Conservation (phyloP, 2,113 vertebrate species). For the Zingel zingel region DNA sequence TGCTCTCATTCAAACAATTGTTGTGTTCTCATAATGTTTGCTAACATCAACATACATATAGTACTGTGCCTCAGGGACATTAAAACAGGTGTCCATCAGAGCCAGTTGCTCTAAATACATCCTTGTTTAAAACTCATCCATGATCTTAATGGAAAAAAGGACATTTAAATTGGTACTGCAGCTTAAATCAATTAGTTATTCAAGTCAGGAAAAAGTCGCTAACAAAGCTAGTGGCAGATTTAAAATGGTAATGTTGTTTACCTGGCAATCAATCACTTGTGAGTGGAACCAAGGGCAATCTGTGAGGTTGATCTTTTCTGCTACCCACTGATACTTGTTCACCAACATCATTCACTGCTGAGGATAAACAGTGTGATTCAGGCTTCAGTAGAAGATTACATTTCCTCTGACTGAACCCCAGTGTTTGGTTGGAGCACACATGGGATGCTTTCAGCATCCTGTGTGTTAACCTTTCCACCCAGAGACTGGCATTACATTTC, state of each 20-base stretch:
- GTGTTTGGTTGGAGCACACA: constrained; percentile 38
- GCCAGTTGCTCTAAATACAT: constrained; percentile 11
- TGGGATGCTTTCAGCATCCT: constrained; percentile 21
- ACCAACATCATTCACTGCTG: constrained; percentile 56
- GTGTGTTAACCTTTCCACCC: constrained; percentile 28
- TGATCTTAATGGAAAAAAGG: constrained; percentile 25
- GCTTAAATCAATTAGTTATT: constrained; percentile 55
- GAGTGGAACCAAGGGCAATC: constrained; percentile 47
- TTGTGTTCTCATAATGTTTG: constrained; percentile 1
- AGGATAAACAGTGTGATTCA: constrained; percentile 41
- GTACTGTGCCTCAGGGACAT: not conserved
- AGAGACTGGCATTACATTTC: constrained; percentile 22
- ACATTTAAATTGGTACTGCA: constrained; percentile 27
- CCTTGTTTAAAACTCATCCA: constrained; percentile 38
- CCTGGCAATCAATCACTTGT: constrained; percentile 63
- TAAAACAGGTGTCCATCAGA: constrained; percentile 24
- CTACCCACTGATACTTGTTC: constrained; percentile 49
- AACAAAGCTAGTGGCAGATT: constrained; percentile 57
- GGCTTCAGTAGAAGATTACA: constrained; percentile 48
- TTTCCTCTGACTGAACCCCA: constrained; percentile 28
- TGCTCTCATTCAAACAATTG: constrained; percentile 1
- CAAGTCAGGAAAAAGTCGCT: constrained; percentile 46
- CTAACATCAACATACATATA: not conserved
- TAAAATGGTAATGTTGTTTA: constrained; percentile 73
- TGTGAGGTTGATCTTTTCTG: constrained; percentile 51